These are phyloP conservation scores for Napeogenes sylphis DNA, from an alignment of 2,888 invertebrate species.

Conservation along the genomic window DNA sequence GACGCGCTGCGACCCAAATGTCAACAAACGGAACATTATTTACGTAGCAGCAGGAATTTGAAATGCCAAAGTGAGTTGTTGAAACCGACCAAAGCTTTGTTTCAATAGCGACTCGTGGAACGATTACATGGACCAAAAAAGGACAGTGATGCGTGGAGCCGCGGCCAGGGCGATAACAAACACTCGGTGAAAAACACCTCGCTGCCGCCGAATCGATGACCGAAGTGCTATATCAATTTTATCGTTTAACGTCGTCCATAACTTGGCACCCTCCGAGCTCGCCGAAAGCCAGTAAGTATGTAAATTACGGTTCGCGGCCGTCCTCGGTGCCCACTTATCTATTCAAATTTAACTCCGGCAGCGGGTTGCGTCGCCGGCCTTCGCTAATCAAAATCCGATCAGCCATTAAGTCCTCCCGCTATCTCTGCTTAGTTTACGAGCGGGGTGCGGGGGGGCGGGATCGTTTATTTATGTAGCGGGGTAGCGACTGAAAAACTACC, in stretches of 20 bases:
- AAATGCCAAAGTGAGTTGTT: conserved; percentile 39
- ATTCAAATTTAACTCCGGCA: conserved; percentile 74
- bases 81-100: conserved; percentile 39
- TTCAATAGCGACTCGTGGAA: conserved; percentile 35
- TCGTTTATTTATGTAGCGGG: conserved; percentile 74
- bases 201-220: conserved; percentile 68
- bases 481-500: conserved; percentile 72
- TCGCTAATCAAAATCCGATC: conserved; percentile 78
- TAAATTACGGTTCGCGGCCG: conserved; percentile 76
- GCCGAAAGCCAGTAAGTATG: conserved; percentile 77
- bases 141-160: conserved; percentile 28
- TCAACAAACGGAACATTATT: conserved; percentile 31
- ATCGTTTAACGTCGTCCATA: conserved; percentile 73
- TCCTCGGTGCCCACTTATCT: conserved; percentile 76
- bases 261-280: conserved; percentile 70
- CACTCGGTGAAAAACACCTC: conserved; percentile 67
- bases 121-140: conserved; percentile 58
- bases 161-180: conserved; percentile 57
- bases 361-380: conserved; percentile 72
- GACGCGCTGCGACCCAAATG: conserved; percentile 21
- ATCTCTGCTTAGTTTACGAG: conserved; percentile 77
- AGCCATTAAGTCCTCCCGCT: conserved; percentile 77
- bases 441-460: conserved; percentile 51
- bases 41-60: conserved; percentile 32
- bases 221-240: conserved; percentile 74